Evolutionary conservation across 2,797 vertebrate genomes (phyloP).

Genomic region (Uromys caudimaculatus): DNA sequence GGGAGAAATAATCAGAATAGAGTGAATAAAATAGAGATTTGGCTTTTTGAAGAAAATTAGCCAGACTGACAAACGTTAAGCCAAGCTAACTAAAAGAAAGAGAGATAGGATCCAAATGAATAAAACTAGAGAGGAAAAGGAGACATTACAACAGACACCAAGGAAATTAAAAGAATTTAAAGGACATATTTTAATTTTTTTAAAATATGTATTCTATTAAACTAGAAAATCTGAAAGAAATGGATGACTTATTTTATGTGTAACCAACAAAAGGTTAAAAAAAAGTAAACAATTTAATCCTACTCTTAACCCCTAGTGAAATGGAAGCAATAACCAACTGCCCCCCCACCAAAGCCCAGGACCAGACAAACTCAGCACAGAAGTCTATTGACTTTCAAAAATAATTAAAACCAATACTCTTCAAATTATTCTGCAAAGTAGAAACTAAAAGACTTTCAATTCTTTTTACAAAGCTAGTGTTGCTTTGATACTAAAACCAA

Average conservation of each 20-base stretch:
- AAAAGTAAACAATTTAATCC: background rate
- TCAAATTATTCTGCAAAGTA: background rate
- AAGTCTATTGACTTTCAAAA: background rate
- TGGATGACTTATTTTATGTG: background rate
- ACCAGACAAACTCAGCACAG: background rate
- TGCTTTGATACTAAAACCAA: background rate
- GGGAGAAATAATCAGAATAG: background rate
- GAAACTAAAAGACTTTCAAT: background rate
- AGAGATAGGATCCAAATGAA: background rate
- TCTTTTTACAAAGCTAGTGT: background rate
- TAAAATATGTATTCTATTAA: background rate
- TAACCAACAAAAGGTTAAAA: background rate
- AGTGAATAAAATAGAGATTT: background rate
- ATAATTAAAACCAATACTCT: background rate
- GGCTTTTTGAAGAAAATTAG: background rate
- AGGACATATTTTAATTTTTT: background rate
- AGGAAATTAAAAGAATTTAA: background rate
- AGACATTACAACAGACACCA: background rate
- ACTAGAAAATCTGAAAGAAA: background rate
- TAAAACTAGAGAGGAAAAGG: background rate
- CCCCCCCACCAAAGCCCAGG: background rate
- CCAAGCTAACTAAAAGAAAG: background rate
- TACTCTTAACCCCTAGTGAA: background rate
- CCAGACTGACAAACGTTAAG: background rate
- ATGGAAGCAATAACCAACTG: background rate